A percentile compares a stretch with the other conserved stretches of the same genome.
Conservation (phyloP, 1,140 invertebrate species). For the Neotoxoptera formosana region DNA sequence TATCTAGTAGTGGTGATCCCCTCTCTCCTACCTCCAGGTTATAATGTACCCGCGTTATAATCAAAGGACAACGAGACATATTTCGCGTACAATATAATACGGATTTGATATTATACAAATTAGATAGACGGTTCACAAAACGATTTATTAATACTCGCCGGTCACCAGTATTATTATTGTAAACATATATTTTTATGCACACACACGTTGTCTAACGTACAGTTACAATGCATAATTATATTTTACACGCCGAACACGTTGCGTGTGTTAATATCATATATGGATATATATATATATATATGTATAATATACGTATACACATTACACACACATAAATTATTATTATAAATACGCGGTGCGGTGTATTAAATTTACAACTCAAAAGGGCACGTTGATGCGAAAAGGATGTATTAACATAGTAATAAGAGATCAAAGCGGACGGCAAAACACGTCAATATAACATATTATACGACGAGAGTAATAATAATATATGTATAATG, state of each 20-base stretch:
- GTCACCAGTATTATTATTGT: not conserved
- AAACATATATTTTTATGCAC: too few relatives aligned
- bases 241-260: not conserved
- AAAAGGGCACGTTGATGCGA: not conserved
- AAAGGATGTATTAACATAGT: not conserved
- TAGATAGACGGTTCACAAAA: not conserved
- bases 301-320: not conserved
- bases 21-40: not conserved
- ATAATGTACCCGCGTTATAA: not conserved
- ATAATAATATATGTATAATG: not conserved
- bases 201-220: too few relatives aligned
- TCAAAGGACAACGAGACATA: not conserved
- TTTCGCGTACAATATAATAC: not conserved
- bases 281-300: not conserved
- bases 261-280: not conserved
- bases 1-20: not conserved
- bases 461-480: not conserved
- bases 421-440: not conserved
- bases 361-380: slow-evolving; percentile 13
- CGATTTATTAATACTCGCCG: not conserved
- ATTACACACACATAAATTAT: too few relatives aligned
- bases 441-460: not conserved
- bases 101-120: not conserved
- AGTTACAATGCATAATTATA: not conserved
- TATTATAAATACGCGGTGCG: not conserved